These are phyloP conservation scores for Ectemnius cavifrons DNA, from an alignment of 2,888 invertebrate genomes.

Conservation along the genomic window DNA sequence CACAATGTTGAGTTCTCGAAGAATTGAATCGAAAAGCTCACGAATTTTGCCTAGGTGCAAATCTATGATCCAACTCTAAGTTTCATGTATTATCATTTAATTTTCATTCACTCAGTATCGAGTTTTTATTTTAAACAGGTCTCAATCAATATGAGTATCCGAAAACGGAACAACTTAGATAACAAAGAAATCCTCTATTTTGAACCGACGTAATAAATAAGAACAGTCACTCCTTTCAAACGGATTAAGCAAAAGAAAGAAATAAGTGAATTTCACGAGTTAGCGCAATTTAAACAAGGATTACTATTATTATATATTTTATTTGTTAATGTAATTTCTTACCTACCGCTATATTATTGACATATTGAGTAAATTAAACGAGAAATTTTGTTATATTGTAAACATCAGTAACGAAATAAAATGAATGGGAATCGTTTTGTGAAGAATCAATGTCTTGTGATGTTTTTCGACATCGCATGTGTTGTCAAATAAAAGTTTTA, in stretches of 20 bases:
- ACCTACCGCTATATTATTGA: constrained; percentile 58
- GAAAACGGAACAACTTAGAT: constrained; percentile 57
- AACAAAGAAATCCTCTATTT: constrained; percentile 64
- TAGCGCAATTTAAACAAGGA: constrained; percentile 61
- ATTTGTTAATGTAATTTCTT: constrained; percentile 64
- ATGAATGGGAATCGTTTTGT: constrained; percentile 67
- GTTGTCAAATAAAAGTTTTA: constrained; percentile 30
- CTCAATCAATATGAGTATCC: constrained; percentile 50
- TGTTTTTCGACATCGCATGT: constrained; percentile 26
- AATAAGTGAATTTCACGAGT: constrained; percentile 57
- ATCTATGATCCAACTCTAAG: constrained; percentile 6
- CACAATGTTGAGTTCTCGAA: constrained; percentile 46
- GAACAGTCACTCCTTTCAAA: constrained; percentile 53
- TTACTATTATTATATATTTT: constrained; percentile 58
- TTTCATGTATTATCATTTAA: constrained; percentile 32
- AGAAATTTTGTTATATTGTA: constrained; percentile 67
- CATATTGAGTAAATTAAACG: constrained; percentile 60
- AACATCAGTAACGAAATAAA: constrained; percentile 66
- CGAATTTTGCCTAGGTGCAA: constrained; percentile 25
- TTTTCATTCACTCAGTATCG: constrained; percentile 18
- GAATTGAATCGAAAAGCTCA: constrained; percentile 62
- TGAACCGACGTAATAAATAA: constrained; percentile 58
- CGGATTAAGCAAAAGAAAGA: constrained; percentile 51
- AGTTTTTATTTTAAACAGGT: constrained; percentile 44
- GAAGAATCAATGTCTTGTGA: constrained; percentile 47